Base-by-base conservation (phyloP, 2,797 vertebrate genomes). In the Eutrigla gurnardus region DNA sequence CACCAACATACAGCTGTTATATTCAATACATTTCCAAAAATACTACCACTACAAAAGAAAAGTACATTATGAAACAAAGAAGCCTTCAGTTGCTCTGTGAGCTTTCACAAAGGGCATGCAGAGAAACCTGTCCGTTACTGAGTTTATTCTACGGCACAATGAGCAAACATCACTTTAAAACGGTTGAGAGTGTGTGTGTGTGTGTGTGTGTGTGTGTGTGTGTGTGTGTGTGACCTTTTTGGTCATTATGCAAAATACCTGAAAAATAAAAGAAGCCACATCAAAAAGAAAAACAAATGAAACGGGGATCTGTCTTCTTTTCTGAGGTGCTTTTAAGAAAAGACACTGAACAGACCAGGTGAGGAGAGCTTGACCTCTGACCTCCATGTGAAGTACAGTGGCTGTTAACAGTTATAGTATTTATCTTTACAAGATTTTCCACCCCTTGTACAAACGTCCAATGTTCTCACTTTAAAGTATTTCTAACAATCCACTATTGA, bases 151-250 rank as follows among this genome's bases (percentile, higher is more conserved):
- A 25, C 25, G 25, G 25, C 25, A 25, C 25, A 25, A 25, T n/a
- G 14, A 61, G 43, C 65, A 67, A 76, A 73, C 52, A 55, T 63
- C 17, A 57, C 32, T 42, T 53, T 25, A 25, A 25, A 25, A 25
- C 25, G 25, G 25, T 25, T 25, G 25, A 25, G 17, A 25, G 49
- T 52, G 18, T 49, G 46, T 52, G 18, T 25, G 49, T 52, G 17
- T n/a, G 14, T 46, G 45, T 42, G 40, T 42, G 39, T 12, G 40
- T 42, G 40, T 42, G 40, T 9, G 18, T 37, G 32, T n/a, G 15
- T 46, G 54, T 59, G 6, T 63, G 33, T 58, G 15, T 59, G 35
- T 54, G 10, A n/a, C 39, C 55, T 60, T 33, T 42, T 3, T 7
- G 25, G 6, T 57, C 6, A 33, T 63, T 33, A 69, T 45, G 37